These are phyloP conservation scores for Porites lobata DNA, from an alignment of 92 coral and sea anemone genomes.

Conservation along the genomic window DNA sequence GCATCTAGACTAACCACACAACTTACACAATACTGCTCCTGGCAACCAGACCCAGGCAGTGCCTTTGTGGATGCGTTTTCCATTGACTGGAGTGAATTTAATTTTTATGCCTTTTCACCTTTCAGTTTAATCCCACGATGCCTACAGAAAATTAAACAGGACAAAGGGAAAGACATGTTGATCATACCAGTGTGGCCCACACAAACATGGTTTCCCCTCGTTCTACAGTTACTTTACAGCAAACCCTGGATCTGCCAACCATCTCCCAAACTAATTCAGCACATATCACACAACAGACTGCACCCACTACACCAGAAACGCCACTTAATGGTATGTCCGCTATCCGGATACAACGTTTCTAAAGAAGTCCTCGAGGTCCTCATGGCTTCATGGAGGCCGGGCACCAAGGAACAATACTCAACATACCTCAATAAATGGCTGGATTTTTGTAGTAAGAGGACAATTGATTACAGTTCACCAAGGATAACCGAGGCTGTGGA, in stretches of 20 bases:
- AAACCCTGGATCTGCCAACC: slow-evolving; percentile 68
- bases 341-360: slow-evolving; percentile 63
- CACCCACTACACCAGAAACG: slow-evolving; percentile 62
- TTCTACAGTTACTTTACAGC: slow-evolving; percentile 49
- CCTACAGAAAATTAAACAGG: slow-evolving; percentile 51
- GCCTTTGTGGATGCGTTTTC: slow-evolving; percentile 59
- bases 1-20: slow-evolving; percentile 33
- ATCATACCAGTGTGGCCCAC: slow-evolving; percentile 71
- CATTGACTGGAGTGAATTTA: slow-evolving; percentile 33
- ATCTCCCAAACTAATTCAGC: slow-evolving; percentile 54
- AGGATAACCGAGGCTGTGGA: slow-evolving; percentile 66
- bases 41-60: slow-evolving; percentile 73
- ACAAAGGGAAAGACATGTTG: slow-evolving; percentile 59
- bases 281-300: slow-evolving; percentile 41
- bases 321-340: slow-evolving; percentile 56
- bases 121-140: slow-evolving; percentile 64
- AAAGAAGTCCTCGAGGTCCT: slow-evolving; percentile 67
- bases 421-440: slow-evolving; percentile 67
- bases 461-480: slow-evolving; percentile 67
- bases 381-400: slow-evolving; percentile 73
- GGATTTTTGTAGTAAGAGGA: slow-evolving; percentile 67
- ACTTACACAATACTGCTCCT: slow-evolving; percentile 48
- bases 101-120: slow-evolving; percentile 68
- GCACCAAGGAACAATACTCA: slow-evolving; percentile 67
- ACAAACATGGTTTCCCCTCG: slow-evolving; percentile 49